Percentiles rank a stretch among this genome's conserved stretches.
Conservation (phyloP, 1,140 invertebrate species). For the Kradibia gibbosae region DNA sequence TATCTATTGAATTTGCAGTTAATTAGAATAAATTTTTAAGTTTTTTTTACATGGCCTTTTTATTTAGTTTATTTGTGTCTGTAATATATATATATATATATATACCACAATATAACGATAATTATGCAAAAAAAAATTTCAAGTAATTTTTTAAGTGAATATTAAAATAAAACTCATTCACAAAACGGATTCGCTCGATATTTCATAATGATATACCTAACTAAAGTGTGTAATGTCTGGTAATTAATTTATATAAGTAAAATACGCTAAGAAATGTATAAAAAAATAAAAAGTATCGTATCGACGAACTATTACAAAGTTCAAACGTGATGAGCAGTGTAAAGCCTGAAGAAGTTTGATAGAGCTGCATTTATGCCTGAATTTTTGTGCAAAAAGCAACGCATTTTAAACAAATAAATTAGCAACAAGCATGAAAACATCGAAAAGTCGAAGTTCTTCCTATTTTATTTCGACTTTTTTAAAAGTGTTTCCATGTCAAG, state of each 20-base stretch:
- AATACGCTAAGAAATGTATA: slow-evolving; percentile 61
- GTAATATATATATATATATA: not conserved
- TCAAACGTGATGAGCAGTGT: slow-evolving; percentile 45
- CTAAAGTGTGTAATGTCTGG: slow-evolving; percentile 62
- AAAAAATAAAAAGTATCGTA: slow-evolving; percentile 55
- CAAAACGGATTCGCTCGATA: slow-evolving; percentile 61
- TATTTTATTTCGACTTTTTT: slow-evolving; percentile 49
- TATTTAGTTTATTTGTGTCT: slow-evolving; percentile 38
- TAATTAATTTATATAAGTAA: slow-evolving; percentile 67
- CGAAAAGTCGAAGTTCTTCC: slow-evolving; percentile 46
- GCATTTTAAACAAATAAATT: slow-evolving; percentile 48
- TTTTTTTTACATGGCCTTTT: slow-evolving; percentile 44
- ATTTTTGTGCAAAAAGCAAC: slow-evolving; percentile 42
- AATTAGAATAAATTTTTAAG: slow-evolving; percentile 44
- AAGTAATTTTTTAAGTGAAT: slow-evolving; percentile 51
- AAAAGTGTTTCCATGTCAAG: slow-evolving; percentile 45
- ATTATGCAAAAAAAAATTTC: slow-evolving; percentile 36
- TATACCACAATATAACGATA: slow-evolving; percentile 39
- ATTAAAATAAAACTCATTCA: slow-evolving; percentile 53
- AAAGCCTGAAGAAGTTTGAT: slow-evolving; percentile 50
- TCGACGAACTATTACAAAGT: slow-evolving; percentile 49
- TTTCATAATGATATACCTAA: slow-evolving; percentile 63
- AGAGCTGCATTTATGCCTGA: slow-evolving; percentile 48
- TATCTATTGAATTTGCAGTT: slow-evolving; percentile 36
- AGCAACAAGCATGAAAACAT: slow-evolving; percentile 56